These are phyloP conservation scores for Phthorimaea operculella DNA, from an alignment of 1,140 invertebrate species.

Conservation along the genomic window DNA sequence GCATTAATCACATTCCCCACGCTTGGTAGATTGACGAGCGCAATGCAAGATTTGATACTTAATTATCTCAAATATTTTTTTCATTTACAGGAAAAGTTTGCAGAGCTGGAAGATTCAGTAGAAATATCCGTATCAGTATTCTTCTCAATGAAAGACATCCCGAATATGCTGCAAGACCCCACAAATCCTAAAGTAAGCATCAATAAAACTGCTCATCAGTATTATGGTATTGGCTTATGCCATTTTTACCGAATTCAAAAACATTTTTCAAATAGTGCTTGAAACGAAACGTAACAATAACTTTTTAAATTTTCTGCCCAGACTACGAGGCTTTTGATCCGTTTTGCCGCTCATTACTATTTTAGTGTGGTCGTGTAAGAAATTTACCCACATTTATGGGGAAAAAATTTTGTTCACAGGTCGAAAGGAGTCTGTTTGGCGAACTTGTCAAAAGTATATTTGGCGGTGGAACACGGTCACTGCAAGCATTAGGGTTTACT, in stretches of 20 bases:
- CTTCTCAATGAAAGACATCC: slow-evolving; percentile 65
- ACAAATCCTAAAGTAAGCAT: slow-evolving; percentile 63
- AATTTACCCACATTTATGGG: not conserved
- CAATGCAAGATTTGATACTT: no score
- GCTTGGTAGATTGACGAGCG: no score
- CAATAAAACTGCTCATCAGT: no score
- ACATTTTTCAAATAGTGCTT: not conserved
- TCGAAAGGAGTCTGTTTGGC: slow-evolving; percentile 39
- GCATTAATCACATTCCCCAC: no score
- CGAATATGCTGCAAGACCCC: slow-evolving; percentile 62
- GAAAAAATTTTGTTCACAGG: slow-evolving; percentile 31
- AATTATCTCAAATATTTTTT: no score
- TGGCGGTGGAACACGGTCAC: slow-evolving; percentile 54
- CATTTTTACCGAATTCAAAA: not conserved
- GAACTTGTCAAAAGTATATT: slow-evolving; percentile 59
- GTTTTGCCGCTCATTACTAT: not conserved
- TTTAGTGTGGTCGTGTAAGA: not conserved
- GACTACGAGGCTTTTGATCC: not conserved
- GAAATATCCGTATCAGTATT: slow-evolving; percentile 66
- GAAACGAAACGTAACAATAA: not conserved
- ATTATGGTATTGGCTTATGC: no score
- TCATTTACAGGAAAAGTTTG: slow-evolving; percentile 55
- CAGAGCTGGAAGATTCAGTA: slow-evolving; percentile 59
- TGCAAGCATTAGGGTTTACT: slow-evolving; percentile 47
- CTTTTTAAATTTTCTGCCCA: not conserved